phyloP scores from a whole-genome alignment of 1,140 invertebrate species.

The Ips typographus region DNA sequence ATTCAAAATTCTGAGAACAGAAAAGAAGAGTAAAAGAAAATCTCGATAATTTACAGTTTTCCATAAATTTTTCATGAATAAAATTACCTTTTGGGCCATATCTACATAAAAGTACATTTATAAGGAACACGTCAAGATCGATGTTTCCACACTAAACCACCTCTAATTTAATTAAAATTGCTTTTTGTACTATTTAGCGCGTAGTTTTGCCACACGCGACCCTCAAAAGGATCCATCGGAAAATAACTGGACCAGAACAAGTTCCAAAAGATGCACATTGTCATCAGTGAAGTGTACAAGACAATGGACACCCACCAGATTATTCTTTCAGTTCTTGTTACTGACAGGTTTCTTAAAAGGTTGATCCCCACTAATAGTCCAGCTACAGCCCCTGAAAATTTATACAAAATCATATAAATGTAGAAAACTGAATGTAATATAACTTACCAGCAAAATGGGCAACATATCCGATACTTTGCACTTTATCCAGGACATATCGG shows the following conservation, averaged over 20 bases:
- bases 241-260: conserved; percentile 38
- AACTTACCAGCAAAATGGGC: conserved; percentile 75
- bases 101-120: too few relatives aligned
- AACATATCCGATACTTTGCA: conserved; percentile 80
- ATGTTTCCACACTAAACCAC: too few relatives aligned
- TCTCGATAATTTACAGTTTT: too few relatives aligned
- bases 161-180: too few relatives aligned
- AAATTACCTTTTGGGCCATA: too few relatives aligned
- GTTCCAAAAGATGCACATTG: conserved; percentile 52
- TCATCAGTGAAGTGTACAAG: conserved; percentile 74
- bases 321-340: conserved; percentile 80
- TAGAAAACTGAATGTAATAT: background rate
- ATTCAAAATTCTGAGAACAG: too few relatives aligned
- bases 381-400: conserved; percentile 65
- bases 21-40: too few relatives aligned
- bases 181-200: too few relatives aligned
- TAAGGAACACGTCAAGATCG: too few relatives aligned
- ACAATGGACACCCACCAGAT: conserved; percentile 82
- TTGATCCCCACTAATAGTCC: conserved; percentile 88
- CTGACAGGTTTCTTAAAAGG: conserved; percentile 84
- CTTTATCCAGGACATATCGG: conserved; percentile 66
- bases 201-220: conserved; percentile 3
- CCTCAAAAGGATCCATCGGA: conserved; percentile 21
- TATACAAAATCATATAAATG: background rate
- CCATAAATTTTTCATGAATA: too few relatives aligned